Evolutionary conservation across 1,140 invertebrate species (phyloP).

Genomic region (Brachionus plicatilis): DNA sequence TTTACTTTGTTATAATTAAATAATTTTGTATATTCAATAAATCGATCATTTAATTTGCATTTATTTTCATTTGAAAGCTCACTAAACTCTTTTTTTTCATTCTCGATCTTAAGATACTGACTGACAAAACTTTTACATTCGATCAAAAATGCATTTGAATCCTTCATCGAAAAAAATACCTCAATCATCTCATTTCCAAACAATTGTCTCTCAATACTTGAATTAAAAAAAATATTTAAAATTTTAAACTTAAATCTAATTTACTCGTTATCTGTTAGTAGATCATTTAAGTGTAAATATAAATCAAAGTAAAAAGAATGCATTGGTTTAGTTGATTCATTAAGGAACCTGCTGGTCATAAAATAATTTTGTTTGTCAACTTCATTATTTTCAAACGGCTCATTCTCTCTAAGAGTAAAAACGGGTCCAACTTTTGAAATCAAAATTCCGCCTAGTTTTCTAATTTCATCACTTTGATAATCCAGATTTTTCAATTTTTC

Average conservation of each 20-base stretch:
- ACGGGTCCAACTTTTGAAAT: not conserved
- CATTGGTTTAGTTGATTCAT: not conserved
- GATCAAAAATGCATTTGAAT: not conserved
- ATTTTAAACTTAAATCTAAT: not conserved
- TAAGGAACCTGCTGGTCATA: not conserved
- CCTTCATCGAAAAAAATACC: not conserved
- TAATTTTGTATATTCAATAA: not conserved
- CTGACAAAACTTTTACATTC: not conserved
- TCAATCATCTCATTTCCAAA: not conserved
- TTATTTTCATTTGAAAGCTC: not conserved
- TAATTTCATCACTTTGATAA: not conserved
- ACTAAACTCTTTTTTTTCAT: not conserved
- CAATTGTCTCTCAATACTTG: not conserved
- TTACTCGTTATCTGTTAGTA: not conserved
- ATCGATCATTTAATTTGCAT: not conserved
- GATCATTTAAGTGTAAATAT: not conserved
- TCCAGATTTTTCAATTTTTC: not conserved
- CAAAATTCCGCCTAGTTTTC: not conserved
- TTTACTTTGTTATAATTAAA: not conserved
- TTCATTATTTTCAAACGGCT: not conserved
- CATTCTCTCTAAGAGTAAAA: not conserved
- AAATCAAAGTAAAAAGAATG: not conserved
- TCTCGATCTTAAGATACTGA: not conserved
- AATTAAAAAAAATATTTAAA: not conserved
- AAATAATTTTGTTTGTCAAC: not conserved